Conservation (phyloP, 2,888 invertebrate species). For the Lamellibrachia satsuma region DNA sequence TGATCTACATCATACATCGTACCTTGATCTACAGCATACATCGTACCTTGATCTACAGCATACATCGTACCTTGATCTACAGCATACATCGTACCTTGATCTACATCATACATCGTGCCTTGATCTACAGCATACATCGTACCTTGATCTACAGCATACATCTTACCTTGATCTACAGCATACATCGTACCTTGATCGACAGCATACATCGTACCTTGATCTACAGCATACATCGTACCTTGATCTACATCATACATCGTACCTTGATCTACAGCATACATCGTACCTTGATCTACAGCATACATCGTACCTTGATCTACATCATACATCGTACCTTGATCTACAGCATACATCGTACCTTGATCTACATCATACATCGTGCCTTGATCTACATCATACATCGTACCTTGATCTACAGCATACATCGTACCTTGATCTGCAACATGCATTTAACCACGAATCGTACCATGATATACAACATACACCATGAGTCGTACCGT, state of each 20-base stretch:
- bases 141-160: background rate
- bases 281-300: background rate
- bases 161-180: background rate
- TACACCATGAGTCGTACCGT: background rate
- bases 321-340: no score
- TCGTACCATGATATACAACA: background rate
- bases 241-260: background rate
- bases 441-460: background rate
- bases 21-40: background rate
- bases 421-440: background rate
- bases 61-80: no score
- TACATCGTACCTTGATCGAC: background rate
- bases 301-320: background rate
- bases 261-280: background rate
- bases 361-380: no score
- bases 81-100: no score
- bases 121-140: no score
- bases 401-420: no score
- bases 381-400: no score
- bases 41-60: no score
- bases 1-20: background rate
- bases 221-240: background rate
- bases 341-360: no score
- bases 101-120: no score
- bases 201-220: no score